Base-by-base conservation (phyloP, 2,888 invertebrate genomes). In the Ganaspis brasiliensis region DNA sequence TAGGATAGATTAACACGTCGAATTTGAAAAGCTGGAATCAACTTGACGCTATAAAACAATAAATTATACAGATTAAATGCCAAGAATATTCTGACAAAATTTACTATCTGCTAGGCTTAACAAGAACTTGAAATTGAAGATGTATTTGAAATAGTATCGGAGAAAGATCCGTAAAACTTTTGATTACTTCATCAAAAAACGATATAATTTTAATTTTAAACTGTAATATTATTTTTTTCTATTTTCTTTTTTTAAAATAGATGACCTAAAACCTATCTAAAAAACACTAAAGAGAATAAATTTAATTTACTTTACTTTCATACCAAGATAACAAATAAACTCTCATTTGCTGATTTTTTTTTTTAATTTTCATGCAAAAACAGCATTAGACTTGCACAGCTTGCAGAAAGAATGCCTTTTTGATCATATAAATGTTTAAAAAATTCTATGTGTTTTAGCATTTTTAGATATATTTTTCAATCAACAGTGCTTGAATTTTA, bases 381-480 rank as follows among this genome's bases (percentile, higher is more conserved):
- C n/a, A 19, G 21, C 21, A 14, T 24, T 63, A 40, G 63, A 63
- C 8, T 40, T 63, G 63, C 63, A 63, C 40, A 63, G 40, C 63
- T 63, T 63, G 40, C 63, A 63, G 19, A 63, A 63, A 37, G 9
- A 19, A 37, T 16, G 5, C 45, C 4, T 45, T 49, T 3, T 19
- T 35, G 37, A 61, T 35, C 37, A 35, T 61, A 61, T 61, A 61
- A 21, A 40, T 63, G 6, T 63, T 12, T 40, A 37, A 21, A 8
- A 16, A 63, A 63, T 37, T 37, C 40, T 59, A 5, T 8, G 9
- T 63, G 31, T 63, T 40, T 19, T 63, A 26, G 26, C 24, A 56
- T 63, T 21, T 37, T 6, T 40, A 21, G 2, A 31, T 59, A 31
- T 59, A n/a, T 31, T 31, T 59, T 16, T 35, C 1, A 19, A 14